phyloP scores from a whole-genome alignment of 2,797 vertebrate genomes.

The Mionectes olivaceus region DNA sequence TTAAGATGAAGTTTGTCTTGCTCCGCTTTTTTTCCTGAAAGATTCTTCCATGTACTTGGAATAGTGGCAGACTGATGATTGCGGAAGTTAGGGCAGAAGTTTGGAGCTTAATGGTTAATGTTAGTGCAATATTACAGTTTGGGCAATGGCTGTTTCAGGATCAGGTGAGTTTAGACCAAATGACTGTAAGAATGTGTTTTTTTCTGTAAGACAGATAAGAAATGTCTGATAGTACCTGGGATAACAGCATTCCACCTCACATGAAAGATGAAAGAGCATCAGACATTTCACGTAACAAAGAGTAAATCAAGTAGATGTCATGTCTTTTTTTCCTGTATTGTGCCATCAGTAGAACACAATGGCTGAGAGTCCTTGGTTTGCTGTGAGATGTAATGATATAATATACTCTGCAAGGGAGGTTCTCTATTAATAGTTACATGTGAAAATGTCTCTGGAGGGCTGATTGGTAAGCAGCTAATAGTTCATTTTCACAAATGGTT shows the following conservation, averaged over 20 bases:
- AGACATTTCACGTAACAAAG: fast-evolving
- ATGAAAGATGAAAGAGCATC: neutral
- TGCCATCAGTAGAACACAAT: neutral
- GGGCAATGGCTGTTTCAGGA: neutral
- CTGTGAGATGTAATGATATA: neutral
- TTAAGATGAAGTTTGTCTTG: neutral
- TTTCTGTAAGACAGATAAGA: neutral
- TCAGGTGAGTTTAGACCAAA: neutral
- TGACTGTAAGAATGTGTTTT: neutral
- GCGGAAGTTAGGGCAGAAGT: neutral
- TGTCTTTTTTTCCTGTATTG: neutral
- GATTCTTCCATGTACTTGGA: neutral
- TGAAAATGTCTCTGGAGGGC: neutral
- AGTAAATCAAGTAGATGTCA: neutral
- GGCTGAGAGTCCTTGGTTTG: neutral
- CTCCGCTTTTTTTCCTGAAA: neutral
- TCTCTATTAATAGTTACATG: neutral
- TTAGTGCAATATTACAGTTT: neutral
- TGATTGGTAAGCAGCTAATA: neutral
- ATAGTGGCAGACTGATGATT: neutral
- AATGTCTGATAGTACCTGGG: neutral
- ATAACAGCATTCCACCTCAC: neutral
- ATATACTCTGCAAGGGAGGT: neutral
- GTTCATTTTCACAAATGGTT: neutral
- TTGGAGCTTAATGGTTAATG: neutral